Base-by-base conservation (phyloP, 2,113 vertebrate genomes). In the Scopus umbretta region DNA sequence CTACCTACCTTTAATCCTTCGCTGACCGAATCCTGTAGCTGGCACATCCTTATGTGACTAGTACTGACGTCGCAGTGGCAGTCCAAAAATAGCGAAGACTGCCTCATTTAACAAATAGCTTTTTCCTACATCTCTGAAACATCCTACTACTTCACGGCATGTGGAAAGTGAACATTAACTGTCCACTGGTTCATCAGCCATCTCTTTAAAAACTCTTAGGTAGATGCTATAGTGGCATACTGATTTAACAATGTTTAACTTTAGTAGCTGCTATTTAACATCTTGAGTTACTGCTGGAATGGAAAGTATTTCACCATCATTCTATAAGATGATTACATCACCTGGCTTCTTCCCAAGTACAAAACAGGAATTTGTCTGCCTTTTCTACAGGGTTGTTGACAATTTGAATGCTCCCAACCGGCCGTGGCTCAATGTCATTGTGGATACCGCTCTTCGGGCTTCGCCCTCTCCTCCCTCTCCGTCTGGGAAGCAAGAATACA, bases 401-500 rank as follows among this genome's bases (percentile, higher is more conserved):
- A 95, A 79, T 91, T 85, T 94, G 93, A 96, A 91, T 87, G 87
- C 84, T 96, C 96, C 86, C 95, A 92, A 95, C 89, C 40, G 8
- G 73, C 91, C 1, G 0, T 38, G 86, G 80, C 91, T 81, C 4
- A 0, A 3, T 89, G 91, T 87, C 84, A 50, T 84, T 92, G 94
- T 97, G 95, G 89, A 93, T 90, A 1, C 92, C 96, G 75, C 72
- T 26, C 79, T 63, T 53, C 65, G 94, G 91, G 88, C 89, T 94
- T 96, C 95, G 88, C 82, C 82, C 38, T 96, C 95, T 96, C 70
- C 96, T 96, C 86, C 91, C 83, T 71, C 47, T 76, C 92, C 0
- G 74, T 95, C 97, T 98, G 97, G 97, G 94, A 97, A 93, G 96
- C 84, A 92, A 97, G 97, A 98, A 98, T 94, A 90, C 93, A 53